These are phyloP conservation scores for Sorex maritimensis DNA, from an alignment of 2,797 vertebrate genomes.

Conservation along the genomic window DNA sequence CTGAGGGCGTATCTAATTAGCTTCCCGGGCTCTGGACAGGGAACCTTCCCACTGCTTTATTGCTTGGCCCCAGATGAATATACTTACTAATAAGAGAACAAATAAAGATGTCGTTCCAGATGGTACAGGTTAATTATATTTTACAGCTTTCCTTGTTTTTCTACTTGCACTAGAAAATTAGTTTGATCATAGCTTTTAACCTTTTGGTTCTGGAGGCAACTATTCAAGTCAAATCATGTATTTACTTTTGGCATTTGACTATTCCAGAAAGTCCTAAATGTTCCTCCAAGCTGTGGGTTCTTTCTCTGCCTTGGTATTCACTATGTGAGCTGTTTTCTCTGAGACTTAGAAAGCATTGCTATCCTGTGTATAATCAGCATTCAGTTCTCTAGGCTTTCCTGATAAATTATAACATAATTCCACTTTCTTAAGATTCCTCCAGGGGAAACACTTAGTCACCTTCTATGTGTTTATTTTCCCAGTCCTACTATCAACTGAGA, in stretches of 20 bases:
- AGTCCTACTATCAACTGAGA: constrained; percentile 28
- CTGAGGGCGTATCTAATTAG: constrained; percentile 31
- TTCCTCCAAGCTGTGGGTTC: background rate
- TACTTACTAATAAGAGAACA: constrained; percentile 56
- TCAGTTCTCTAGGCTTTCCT: background rate
- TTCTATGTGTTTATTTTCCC: constrained; percentile 2
- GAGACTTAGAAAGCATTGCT: constrained; percentile 45
- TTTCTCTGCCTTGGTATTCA: constrained; percentile 3
- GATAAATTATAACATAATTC: constrained; percentile 18
- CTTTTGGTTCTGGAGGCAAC: constrained; percentile 57
- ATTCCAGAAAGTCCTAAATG: background rate
- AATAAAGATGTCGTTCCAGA: constrained; percentile 71
- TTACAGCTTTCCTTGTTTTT: constrained; percentile 74
- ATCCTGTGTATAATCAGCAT: background rate
- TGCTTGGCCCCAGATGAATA: constrained; percentile 58
- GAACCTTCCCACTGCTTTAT: background rate
- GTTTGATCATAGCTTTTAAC: constrained; percentile 63
- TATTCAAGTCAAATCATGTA: constrained; percentile 60
- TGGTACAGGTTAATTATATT: constrained; percentile 68
- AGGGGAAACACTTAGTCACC: constrained; percentile 33
- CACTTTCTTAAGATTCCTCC: constrained; percentile 21
- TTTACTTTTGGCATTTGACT: constrained; percentile 36
- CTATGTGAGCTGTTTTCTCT: constrained; percentile 32
- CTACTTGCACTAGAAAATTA: constrained; percentile 60
- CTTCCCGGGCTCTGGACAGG: constrained; percentile 58